Base-by-base conservation (phyloP, 2,113 vertebrate genomes). In the Chamaea fasciata region DNA sequence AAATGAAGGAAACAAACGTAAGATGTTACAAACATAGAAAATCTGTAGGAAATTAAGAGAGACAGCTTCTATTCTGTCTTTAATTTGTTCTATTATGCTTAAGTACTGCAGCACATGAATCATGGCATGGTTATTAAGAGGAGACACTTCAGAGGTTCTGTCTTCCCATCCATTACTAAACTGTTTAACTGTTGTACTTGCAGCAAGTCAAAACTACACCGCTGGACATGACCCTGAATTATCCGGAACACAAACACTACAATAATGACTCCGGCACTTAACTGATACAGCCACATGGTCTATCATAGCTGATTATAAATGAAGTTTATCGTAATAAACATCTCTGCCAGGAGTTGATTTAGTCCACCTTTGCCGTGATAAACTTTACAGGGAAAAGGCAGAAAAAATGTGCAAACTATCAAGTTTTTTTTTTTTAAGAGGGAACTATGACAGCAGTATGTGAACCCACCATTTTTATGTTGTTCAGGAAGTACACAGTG, bases 41-140 rank as follows among this genome's bases (percentile, higher is more conserved):
- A 94, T 55, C 37, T 70, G 55, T 55, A 80, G 69, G 81, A 84
- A 81, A 94, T 92, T 81, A 73, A 56, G n/a, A 85, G 52, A 91
- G 83, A 80, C 73, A 80, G 83, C 52, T 91, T 90, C 77, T 94
- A 68, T 52, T 89, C 50, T 80, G 60, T 67, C 90, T 86, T 92
- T 88, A 90, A 86, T 86, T 90, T 88, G 44, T 60, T 65, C 93
- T 65, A 82, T 73, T 90, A 89, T 50, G 64, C 65, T 55, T 52
- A 87, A 91, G 56, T 55, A 84, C 44, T 79, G 57, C 71, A 76
- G 86, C 63, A 65, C 78, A 55, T 46, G 70, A 93, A 83, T 81
- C 39, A 47, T 33, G 26, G 55, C 88, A 74, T 7, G 64, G 67
- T 85, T 90, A 85, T 80, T 80, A 90, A 50, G 59, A 85, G 49